A percentile compares a stretch with the other conserved stretches of the same genome.
phyloP scores from a whole-genome alignment of 2,797 vertebrate genomes.

The Sebastes itinus region DNA sequence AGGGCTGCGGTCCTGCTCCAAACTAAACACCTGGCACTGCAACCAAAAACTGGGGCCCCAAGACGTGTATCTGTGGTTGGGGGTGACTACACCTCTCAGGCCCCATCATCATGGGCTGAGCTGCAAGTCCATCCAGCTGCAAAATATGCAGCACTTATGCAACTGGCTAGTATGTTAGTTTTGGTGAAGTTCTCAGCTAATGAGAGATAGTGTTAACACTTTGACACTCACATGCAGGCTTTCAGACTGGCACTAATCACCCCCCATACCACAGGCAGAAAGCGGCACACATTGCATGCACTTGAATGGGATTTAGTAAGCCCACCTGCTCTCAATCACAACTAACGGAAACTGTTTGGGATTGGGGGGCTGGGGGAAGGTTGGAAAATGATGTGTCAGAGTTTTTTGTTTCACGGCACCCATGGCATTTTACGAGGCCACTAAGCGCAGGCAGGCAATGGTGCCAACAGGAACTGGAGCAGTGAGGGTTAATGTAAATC shows the following conservation, averaged over 20 bases:
- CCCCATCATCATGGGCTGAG: not conserved
- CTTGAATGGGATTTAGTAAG: slow-evolving; percentile 13
- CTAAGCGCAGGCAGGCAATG: not conserved
- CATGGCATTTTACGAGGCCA: slow-evolving; percentile 60
- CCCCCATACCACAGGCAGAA: not conserved
- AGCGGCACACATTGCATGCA: not conserved
- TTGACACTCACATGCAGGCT: not conserved
- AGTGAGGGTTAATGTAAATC: slow-evolving; percentile 74
- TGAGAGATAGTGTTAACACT: slow-evolving; percentile 1
- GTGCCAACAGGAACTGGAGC: slow-evolving; percentile 62
- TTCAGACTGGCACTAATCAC: slow-evolving; percentile 16
- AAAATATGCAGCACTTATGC: slow-evolving; percentile 21
- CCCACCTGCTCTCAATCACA: slow-evolving; percentile 68
- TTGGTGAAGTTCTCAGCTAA: not conserved
- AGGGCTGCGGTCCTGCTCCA: slow-evolving; percentile 53
- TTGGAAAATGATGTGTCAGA: slow-evolving; percentile 53
- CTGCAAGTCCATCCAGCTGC: slow-evolving; percentile 24
- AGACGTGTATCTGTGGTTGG: slow-evolving; percentile 37
- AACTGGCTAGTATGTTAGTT: not conserved
- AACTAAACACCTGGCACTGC: slow-evolving; percentile 68
- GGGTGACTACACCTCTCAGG: slow-evolving; percentile 44
- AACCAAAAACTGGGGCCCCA: slow-evolving; percentile 33
- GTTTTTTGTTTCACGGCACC: slow-evolving; percentile 55
- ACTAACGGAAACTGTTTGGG: slow-evolving; percentile 49
- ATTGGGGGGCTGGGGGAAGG: not conserved